Evolutionary conservation across 2,113 vertebrate genomes (phyloP), one percentile per base, ranked within the genome.

Genomic region (Prionailurus bengalensis): DNA sequence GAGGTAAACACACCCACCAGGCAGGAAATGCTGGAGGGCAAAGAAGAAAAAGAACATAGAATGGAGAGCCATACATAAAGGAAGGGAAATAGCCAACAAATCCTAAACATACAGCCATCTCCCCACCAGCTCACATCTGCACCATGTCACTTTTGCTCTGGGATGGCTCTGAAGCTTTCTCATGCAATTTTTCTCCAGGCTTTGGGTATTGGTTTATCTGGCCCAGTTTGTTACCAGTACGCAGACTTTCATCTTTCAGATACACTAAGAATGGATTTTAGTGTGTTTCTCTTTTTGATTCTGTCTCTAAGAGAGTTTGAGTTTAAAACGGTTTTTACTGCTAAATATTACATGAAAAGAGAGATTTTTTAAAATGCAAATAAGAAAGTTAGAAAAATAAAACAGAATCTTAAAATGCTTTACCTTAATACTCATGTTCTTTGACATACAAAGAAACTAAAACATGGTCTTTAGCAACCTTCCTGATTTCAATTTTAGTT

Each of bases 331-430:
- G 10, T 36, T 70, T 87, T 94, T 68, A 42, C 21, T 55, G 15
- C 39, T 61, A 76, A 93, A 39, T 63, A 68, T 15, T n/a, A 36
- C 29, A 78, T 31, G 31, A 42, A 48, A 95, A 85, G 9, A 31
- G 73, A 53, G 14, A 7, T 3, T 16, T 7, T 63, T 63, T 89
- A 42, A 81, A 92, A 73, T 84, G 45, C 14, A 74, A 73, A 42
- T 51, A 68, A 55, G 19, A 17, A 45, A 39, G 21, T 53, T 39
- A 17, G 48, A 68, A 95, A n/a, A 82, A 84, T 45, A 48, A 61
- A 68, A 70, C 70, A 80, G 51, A 94, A 58, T 55, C 42, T 17
- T 73, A 36, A 74, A 84, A 74, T 45, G 39, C 76, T 89, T 90
- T 66, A 33, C 19, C 19, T 78, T 55, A 58, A 16, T 29, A 65